Conservation (phyloP, 2,113 vertebrate genomes). For the Bufo gargarizans region DNA sequence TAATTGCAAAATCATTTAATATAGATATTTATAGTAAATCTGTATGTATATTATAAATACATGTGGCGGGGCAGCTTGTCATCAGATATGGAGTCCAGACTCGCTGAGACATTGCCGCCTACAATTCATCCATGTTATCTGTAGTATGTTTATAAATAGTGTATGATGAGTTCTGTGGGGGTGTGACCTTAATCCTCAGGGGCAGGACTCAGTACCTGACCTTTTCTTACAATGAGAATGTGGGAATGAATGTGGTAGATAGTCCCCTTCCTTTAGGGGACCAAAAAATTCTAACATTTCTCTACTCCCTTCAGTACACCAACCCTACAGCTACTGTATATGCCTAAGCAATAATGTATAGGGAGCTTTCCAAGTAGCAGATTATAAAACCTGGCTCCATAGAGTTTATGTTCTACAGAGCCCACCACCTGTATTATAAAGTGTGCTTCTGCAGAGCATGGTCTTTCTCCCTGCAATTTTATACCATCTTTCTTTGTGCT, state of each 20-base stretch:
- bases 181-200: conserved; percentile 6
- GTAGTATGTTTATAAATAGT: conserved; percentile 53
- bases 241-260: conserved; percentile 11
- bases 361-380: background rate
- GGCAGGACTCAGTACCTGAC: background rate
- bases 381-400: background rate
- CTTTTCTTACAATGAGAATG: background rate
- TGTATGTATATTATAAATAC: conserved; percentile 65
- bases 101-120: conserved; percentile 39
- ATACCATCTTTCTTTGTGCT: background rate
- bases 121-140: conserved; percentile 25
- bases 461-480: background rate
- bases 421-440: background rate
- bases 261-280: background rate
- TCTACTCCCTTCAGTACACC: background rate
- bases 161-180: conserved; percentile 22
- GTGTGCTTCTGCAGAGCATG: conserved; percentile 1
- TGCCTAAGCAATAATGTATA: background rate
- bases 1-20: conserved; percentile 65
- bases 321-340: background rate
- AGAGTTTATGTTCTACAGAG: background rate
- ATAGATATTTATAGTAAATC: conserved; percentile 59
- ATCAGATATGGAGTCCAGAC: conserved; percentile 56
- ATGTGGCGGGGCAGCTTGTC: conserved; percentile 31
- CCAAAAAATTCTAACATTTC: background rate